These are phyloP conservation scores for Epizoanthus illoricatus DNA, from an alignment of 92 coral and sea anemone species.

Conservation along the genomic window DNA sequence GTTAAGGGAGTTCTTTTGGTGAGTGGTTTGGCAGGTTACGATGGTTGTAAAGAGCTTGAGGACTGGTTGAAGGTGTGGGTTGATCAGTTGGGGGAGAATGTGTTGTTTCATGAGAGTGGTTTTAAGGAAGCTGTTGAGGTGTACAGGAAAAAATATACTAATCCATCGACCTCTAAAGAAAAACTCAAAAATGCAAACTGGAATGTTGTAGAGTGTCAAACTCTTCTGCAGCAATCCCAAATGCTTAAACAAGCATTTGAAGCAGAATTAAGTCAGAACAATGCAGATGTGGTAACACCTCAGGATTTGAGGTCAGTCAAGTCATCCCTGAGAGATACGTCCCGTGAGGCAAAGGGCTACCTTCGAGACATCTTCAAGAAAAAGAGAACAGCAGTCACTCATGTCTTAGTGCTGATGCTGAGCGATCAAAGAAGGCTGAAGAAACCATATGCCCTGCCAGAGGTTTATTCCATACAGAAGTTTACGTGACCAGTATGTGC, in stretches of 20 bases:
- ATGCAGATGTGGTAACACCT: no score
- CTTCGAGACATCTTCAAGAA: slow-evolving; percentile 46
- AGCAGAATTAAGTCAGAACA: slow-evolving; percentile 8
- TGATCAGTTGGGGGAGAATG: slow-evolving; percentile 26
- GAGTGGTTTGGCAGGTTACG: not conserved
- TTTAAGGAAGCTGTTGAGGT: slow-evolving; percentile 22
- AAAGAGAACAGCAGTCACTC: slow-evolving; percentile 44
- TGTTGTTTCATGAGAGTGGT: slow-evolving; percentile 31
- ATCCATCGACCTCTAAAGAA: slow-evolving; percentile 27
- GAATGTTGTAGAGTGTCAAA: slow-evolving; percentile 48
- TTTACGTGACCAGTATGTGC: slow-evolving; percentile 48
- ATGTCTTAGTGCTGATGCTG: slow-evolving; percentile 51
- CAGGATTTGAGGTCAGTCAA: no score
- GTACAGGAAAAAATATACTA: slow-evolving; percentile 32
- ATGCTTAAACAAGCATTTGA: not conserved
- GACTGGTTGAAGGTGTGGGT: not conserved
- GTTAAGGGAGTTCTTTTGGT: slow-evolving; percentile 5
- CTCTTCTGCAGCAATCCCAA: slow-evolving; percentile 13
- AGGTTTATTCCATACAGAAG: slow-evolving; percentile 42
- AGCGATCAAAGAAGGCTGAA: slow-evolving; percentile 44
- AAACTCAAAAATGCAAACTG: slow-evolving; percentile 47
- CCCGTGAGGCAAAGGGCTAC: slow-evolving; percentile 11
- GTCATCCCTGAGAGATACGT: not conserved
- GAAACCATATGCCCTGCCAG: slow-evolving; percentile 59
- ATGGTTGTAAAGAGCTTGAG: slow-evolving; percentile 17